A percentile compares a stretch with the other conserved stretches of the same genome.
Evolutionary conservation across 2,113 vertebrate genomes (phyloP).

Genomic region (Cyprinodon tularosa): DNA sequence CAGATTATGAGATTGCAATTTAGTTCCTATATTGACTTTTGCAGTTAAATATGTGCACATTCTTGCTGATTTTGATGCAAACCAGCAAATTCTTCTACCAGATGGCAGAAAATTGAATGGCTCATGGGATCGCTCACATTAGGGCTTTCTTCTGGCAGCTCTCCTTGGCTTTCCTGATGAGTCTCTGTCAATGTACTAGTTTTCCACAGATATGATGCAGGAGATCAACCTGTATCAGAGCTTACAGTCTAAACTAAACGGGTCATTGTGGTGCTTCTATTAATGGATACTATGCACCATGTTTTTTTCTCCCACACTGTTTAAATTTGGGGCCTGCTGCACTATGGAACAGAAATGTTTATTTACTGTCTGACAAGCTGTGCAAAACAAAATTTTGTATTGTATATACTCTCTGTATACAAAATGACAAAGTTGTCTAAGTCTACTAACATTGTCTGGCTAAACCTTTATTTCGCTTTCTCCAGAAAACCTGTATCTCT

Average conservation of each 20-base stretch:
- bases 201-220: neutral
- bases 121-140: neutral
- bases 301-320: no score
- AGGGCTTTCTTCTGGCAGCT: neutral
- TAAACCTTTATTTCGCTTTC: conserved; percentile 15
- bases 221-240: neutral
- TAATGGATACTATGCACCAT: neutral
- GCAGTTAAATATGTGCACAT: neutral
- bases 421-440: no score
- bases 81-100: neutral
- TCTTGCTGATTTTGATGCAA: neutral
- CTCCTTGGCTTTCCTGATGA: neutral
- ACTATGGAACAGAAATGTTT: neutral
- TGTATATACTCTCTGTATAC: no score
- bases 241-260: neutral
- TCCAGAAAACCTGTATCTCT: neutral
- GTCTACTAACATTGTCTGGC: conserved; percentile 16
- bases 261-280: neutral
- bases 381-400: no score
- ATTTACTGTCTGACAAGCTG: no score
- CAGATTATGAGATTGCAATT: neutral
- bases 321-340: no score
- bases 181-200: neutral
- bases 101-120: neutral
- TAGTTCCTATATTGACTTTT: neutral